phyloP scores from a whole-genome alignment of 2,888 invertebrate species.

The Bedellia somnulentella region DNA sequence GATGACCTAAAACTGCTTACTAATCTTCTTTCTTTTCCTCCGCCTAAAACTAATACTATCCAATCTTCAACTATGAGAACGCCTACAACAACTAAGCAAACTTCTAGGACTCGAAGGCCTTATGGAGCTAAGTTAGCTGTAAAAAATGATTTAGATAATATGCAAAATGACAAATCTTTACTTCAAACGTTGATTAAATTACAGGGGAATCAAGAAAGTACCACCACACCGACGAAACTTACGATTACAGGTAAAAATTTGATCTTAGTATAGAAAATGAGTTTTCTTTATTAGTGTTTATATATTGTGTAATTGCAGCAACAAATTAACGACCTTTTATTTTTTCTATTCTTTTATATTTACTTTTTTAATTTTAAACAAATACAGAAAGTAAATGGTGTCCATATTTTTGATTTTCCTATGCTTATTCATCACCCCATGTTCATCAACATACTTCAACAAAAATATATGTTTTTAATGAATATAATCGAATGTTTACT shows the following conservation, averaged over 20 bases:
- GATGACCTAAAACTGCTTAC: conserved; percentile 33
- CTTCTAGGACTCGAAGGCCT: conserved; percentile 23
- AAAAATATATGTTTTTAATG: no score
- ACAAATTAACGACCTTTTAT: no score
- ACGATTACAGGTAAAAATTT: conserved; percentile 35
- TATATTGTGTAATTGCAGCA: no score
- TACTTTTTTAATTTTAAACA: no score
- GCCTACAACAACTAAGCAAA: conserved; percentile 18
- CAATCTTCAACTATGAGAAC: conserved; percentile 25
- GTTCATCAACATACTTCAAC: no score
- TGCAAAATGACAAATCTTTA: conserved; percentile 43
- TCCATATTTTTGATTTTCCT: no score
- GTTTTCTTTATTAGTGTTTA: no score
- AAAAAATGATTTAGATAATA: conserved; percentile 34
- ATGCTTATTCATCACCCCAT: no score
- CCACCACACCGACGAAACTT: conserved; percentile 37
- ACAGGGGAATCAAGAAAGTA: conserved; percentile 45
- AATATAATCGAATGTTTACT: no score
- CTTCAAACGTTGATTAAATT: conserved; percentile 52
- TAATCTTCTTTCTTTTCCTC: conserved; percentile 36
- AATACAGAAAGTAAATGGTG: no score
- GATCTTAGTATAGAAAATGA: no score
- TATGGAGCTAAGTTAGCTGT: conserved; percentile 41
- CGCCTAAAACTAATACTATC: conserved; percentile 35
- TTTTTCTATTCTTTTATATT: no score